These are phyloP conservation scores for Eudemis profundana DNA, from an alignment of 2,888 invertebrate species.

Conservation along the genomic window DNA sequence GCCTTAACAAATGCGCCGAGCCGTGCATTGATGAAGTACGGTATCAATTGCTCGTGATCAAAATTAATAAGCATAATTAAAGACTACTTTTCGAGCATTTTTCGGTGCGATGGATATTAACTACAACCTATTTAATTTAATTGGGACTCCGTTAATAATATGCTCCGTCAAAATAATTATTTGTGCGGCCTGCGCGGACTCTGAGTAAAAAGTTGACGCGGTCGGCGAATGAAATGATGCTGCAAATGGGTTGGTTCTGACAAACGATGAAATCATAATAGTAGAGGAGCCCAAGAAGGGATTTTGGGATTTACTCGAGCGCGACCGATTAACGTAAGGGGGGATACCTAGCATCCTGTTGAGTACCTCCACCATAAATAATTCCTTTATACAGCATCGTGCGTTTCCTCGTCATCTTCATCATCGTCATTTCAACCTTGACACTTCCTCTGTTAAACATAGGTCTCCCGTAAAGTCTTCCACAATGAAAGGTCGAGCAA, in stretches of 20 bases:
- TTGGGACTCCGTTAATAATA: background rate
- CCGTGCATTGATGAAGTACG: background rate
- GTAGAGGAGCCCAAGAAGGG: too few relatives aligned
- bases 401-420: too few relatives aligned
- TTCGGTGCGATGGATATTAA: background rate
- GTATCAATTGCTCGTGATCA: background rate
- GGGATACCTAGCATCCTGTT: too few relatives aligned
- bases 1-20: background rate
- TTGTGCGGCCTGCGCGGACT: background rate
- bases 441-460: too few relatives aligned
- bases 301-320: too few relatives aligned
- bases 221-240: background rate
- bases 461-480: too few relatives aligned
- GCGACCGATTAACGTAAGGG: too few relatives aligned
- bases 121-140: background rate
- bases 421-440: too few relatives aligned
- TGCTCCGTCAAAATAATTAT: background rate
- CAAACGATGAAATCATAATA: background rate
- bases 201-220: background rate
- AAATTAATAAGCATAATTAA: background rate
- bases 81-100: background rate
- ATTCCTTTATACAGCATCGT: too few relatives aligned
- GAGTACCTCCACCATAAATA: too few relatives aligned
- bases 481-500: too few relatives aligned
- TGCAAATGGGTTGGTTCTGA: background rate